These are phyloP conservation scores for Oreochromis niloticus DNA, from an alignment of 2,113 vertebrate species.

Conservation along the genomic window DNA sequence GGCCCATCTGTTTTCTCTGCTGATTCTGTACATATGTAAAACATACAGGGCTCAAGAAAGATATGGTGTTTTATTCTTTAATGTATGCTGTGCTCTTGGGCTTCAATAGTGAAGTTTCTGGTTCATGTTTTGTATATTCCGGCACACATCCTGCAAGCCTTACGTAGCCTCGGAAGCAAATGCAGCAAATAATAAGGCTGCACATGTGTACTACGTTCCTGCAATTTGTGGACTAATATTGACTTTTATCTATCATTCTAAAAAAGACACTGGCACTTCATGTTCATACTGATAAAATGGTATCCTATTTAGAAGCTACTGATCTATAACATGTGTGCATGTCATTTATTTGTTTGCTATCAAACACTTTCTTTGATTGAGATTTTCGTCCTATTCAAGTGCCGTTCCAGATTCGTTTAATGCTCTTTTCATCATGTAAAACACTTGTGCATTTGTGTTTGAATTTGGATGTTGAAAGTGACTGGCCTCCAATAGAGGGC, in stretches of 20 bases:
- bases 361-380: neutral
- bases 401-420: neutral
- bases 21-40: slow-evolving; percentile 56
- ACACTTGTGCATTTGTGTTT: neutral
- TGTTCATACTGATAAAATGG: slow-evolving; percentile 19
- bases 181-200: slow-evolving; percentile 11
- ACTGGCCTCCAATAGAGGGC: slow-evolving; percentile 66
- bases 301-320: neutral
- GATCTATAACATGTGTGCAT: neutral
- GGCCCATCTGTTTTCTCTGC: slow-evolving; percentile 59
- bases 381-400: neutral
- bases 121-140: slow-evolving; percentile 51
- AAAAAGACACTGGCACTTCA: neutral
- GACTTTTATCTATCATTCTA: slow-evolving; percentile 3
- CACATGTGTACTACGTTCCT: neutral
- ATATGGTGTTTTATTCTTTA: slow-evolving; percentile 42
- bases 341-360: slow-evolving; percentile 15
- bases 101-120: slow-evolving; percentile 60
- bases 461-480: slow-evolving; percentile 40
- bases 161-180: neutral
- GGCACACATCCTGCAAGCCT: neutral
- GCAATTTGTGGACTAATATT: slow-evolving; percentile 7
- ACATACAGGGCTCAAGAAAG: slow-evolving; percentile 22
- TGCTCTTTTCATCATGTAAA: neutral
- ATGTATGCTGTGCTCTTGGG: slow-evolving; percentile 56